These are phyloP conservation scores for Acleris laterana DNA, from an alignment of 2,888 invertebrate genomes.

Conservation along the genomic window DNA sequence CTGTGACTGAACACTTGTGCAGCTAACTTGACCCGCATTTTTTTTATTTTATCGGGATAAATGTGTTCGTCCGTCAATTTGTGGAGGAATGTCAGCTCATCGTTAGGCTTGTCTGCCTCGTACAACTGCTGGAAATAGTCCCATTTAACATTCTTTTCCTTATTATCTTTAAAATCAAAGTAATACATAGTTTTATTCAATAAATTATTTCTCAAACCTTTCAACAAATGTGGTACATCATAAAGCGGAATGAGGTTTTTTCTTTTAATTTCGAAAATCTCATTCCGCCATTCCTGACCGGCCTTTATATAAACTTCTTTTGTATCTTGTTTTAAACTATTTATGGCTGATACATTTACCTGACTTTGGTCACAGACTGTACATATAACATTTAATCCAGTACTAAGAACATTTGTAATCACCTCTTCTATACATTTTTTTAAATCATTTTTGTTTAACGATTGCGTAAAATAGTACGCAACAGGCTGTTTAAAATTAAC, in stretches of 20 bases:
- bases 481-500: constrained; percentile 1
- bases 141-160: constrained; percentile 45
- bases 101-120: constrained; percentile 42
- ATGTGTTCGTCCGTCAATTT: no score
- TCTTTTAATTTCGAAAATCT: constrained; percentile 14
- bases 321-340: not conserved
- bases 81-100: constrained; percentile 38
- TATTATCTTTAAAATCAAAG: constrained; percentile 15
- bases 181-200: constrained; percentile 37
- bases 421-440: not conserved
- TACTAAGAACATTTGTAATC: not conserved
- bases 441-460: constrained; percentile 1
- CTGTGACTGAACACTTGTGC: constrained; percentile 41
- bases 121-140: constrained; percentile 43
- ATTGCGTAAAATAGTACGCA: not conserved
- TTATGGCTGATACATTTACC: not conserved
- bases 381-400: not conserved
- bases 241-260: constrained; percentile 31
- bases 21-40: no score
- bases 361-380: constrained; percentile 6
- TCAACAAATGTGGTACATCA: constrained; percentile 37
- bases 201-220: constrained; percentile 40
- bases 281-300: not conserved
- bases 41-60: no score
- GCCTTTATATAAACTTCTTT: not conserved